A percentile compares a stretch with the other conserved stretches of the same genome.
phyloP scores from a whole-genome alignment of 1,140 invertebrate species.

The Nephila pilipes region DNA sequence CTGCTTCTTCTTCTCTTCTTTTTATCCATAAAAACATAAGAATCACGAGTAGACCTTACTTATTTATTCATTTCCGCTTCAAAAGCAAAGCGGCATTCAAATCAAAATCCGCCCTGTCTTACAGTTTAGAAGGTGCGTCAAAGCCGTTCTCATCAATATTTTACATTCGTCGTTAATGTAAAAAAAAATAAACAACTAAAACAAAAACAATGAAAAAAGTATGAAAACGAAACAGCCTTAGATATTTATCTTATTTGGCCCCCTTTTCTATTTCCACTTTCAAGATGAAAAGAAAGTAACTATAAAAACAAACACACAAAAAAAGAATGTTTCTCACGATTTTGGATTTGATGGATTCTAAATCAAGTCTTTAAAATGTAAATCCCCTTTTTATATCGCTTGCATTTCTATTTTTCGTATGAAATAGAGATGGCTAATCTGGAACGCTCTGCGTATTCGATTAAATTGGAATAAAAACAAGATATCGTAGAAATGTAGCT shows the following conservation, averaged over 20 bases:
- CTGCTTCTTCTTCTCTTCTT: neutral
- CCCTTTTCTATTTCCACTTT: too few relatives aligned
- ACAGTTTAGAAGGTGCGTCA: conserved; percentile 45
- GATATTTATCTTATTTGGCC: conserved; percentile 26
- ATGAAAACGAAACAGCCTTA: neutral
- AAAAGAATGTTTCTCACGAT: conserved; percentile 10
- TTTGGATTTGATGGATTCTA: conserved; percentile 60
- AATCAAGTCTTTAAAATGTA: conserved; percentile 63
- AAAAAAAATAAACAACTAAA: neutral
- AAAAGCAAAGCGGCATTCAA: conserved; percentile 15
- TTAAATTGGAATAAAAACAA: neutral
- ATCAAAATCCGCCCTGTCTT: conserved; percentile 12
- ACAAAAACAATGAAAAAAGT: neutral
- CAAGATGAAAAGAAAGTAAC: neutral
- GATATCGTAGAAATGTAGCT: neutral
- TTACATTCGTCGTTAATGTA: conserved; percentile 53
- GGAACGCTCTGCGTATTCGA: neutral
- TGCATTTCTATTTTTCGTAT: neutral
- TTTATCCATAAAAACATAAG: conserved; percentile 2
- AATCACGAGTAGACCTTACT: neutral
- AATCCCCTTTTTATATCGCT: conserved; percentile 46
- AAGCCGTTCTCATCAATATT: conserved; percentile 59
- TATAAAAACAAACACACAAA: neutral
- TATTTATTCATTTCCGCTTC: conserved; percentile 60
- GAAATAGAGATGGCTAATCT: neutral